Conservation (phyloP, 2,888 invertebrate genomes). For the Ariolimax columbianus region DNA sequence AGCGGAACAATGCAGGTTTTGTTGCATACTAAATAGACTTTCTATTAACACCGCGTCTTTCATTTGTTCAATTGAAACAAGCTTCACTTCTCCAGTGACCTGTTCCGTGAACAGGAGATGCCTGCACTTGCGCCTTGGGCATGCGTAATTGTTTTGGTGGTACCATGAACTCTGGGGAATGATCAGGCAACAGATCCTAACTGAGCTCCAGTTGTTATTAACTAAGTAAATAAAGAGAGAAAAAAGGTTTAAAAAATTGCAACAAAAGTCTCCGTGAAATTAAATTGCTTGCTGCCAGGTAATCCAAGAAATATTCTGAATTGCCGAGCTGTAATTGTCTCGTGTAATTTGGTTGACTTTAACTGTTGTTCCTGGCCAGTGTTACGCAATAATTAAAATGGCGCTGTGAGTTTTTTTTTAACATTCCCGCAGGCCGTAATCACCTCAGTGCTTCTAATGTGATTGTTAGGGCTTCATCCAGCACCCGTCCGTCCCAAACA, state of each 20-base stretch:
- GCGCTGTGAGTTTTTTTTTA: neutral
- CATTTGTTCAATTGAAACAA: neutral
- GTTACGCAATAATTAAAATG: neutral
- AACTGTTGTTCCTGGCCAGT: neutral
- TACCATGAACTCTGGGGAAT: neutral
- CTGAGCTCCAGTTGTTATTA: neutral
- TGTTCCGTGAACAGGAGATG: neutral
- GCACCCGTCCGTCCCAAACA: no score
- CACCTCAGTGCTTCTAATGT: no score
- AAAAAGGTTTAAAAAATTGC: neutral
- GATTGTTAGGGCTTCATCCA: no score
- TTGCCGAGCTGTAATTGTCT: neutral
- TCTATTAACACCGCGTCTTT: neutral
- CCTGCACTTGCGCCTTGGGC: neutral
- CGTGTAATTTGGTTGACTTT: neutral
- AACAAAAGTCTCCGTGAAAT: neutral
- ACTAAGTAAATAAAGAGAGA: neutral
- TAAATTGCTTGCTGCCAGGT: neutral
- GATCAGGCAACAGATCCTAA: neutral
- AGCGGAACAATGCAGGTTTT: neutral
- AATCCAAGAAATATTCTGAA: neutral
- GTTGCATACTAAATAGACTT: neutral
- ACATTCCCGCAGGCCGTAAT: no score
- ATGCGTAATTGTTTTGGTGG: neutral
- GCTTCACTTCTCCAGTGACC: neutral